These are phyloP conservation scores for Cryptoprocta ferox DNA, from an alignment of 2,797 vertebrate genomes.

Conservation along the genomic window DNA sequence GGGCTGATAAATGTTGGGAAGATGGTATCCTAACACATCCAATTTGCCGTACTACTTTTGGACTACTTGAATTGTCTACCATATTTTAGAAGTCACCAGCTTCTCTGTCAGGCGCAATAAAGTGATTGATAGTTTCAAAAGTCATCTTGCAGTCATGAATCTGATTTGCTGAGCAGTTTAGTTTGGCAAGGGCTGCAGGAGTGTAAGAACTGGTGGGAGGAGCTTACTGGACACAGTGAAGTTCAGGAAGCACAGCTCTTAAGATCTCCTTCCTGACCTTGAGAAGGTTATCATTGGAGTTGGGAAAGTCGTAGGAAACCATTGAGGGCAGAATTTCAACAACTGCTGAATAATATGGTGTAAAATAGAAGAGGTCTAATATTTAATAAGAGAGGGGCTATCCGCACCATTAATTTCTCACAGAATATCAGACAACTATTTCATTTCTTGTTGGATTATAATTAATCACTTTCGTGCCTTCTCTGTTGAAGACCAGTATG, in stretches of 20 bases:
- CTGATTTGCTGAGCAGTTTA: not conserved
- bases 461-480: not conserved
- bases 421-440: not conserved
- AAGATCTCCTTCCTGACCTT: not conserved
- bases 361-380: not conserved
- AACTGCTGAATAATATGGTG: not conserved
- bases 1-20: not conserved
- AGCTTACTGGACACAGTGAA: not conserved
- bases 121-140: not conserved
- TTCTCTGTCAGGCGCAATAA: not conserved
- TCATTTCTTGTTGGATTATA: not conserved
- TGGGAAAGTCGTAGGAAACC: not conserved
- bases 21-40: not conserved
- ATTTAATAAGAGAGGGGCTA: not conserved
- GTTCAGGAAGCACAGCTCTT: not conserved
- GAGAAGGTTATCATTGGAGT: not conserved
- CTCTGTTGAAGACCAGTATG: not conserved
- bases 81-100: not conserved
- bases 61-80: not conserved
- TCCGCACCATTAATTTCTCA: not conserved
- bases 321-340: not conserved
- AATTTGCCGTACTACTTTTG: not conserved
- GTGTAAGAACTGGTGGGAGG: not conserved
- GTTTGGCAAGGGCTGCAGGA: not conserved
- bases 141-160: not conserved